Evolutionary conservation across 1,140 invertebrate genomes (phyloP), one percentile per base, ranked within the genome.

Genomic region (Drosophila baimaii): DNA sequence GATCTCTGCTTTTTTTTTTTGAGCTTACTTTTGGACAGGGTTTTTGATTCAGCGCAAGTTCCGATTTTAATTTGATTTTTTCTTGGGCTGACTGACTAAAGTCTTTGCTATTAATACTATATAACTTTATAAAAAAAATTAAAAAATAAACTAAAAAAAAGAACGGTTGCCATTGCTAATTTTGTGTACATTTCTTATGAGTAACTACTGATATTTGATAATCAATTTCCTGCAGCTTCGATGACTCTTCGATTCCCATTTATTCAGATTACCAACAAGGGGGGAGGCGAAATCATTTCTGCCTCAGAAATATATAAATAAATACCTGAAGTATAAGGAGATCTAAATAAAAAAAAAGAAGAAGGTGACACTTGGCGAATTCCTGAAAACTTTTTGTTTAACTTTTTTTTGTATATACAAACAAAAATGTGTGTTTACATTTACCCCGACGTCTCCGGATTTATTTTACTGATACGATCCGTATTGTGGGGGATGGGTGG

Each of bases 341-440:
- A 41, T 17, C 25, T 58, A 63, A 39, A 64, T 25, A 59, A 44
- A 27, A 43, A 39, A n/a, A 54, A 39, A 31, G 15, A 33, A 33
- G 12, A 4, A 29, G 19, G 55, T 27, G 17, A 58, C 56, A 15
- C 52, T 56, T 29, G 17, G 29, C 17, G 3, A 69, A 69, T 69
- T 66, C 65, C 46, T 19, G 35, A 7, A 7, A 47, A 54, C 2
- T 41, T 68, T 43, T 37, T 7, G 12, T 23, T 33, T 3, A 3
- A 13, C 19, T 19, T 61, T 41, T 51, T 4, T 12, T 64, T 51
- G 52, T 6, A 41, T 41, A 65, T 33, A 25, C 55, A 37, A 29
- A 23, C 19, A 17, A 54, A 68, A 66, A n/a, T n/a, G n/a, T 43
- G 46, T 69, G 65, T 69, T 69, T 69, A 69, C 62, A 65, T 68